Evolutionary conservation across 2,888 invertebrate genomes (phyloP), one percentile per base, ranked within the genome.

Genomic region (Pachymerium ferrugineum): DNA sequence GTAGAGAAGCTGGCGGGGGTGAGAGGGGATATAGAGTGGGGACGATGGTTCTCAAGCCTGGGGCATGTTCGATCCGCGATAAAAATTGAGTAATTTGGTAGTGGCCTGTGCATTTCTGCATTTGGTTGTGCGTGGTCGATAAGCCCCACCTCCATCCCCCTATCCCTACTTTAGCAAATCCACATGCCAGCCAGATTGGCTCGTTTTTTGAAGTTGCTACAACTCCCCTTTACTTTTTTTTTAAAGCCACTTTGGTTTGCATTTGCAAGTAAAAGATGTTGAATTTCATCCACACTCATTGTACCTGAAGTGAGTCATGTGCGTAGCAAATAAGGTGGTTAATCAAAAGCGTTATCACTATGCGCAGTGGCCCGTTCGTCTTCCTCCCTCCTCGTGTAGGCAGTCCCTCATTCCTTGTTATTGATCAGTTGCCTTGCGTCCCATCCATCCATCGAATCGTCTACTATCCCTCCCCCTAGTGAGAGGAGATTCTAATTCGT

Each of bases 311-410:
- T 69, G 70, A 69, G 70, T 69, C 71, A 71, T 72, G 28, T 29
- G 47, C 16, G 47, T 29, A 30, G 72, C 72, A 72, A 72, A 72
- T 72, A 72, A 72, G 47, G 47, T 72, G 72, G 72, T 72, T 72
- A 72, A 72, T 72, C 72, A 72, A 72, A 72, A 54, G 29, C 54
- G 72, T 72, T 72, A 72, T 72, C 72, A 72, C 47, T 29, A 54
- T 72, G 72, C 72, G 47, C 72, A 72, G 54, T 72, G 25, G 54
- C 14, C 35, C 28, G 71, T 22, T 22, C n/a, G n/a, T n/a, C n/a
- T n/a, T n/a, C n/a, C 38, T 71, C 71, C 35, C 71, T 14, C 25
- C 22, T 1, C 69, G 10, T 14, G 14, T 35, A 10, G 14, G 33
- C 33, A 16, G 31, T 22, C 69, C 30, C 31, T 33, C 69, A 19